A percentile compares a stretch with the other conserved stretches of the same genome.
phyloP scores from a whole-genome alignment of 2,113 vertebrate genomes.

The Halichoerus grypus region DNA sequence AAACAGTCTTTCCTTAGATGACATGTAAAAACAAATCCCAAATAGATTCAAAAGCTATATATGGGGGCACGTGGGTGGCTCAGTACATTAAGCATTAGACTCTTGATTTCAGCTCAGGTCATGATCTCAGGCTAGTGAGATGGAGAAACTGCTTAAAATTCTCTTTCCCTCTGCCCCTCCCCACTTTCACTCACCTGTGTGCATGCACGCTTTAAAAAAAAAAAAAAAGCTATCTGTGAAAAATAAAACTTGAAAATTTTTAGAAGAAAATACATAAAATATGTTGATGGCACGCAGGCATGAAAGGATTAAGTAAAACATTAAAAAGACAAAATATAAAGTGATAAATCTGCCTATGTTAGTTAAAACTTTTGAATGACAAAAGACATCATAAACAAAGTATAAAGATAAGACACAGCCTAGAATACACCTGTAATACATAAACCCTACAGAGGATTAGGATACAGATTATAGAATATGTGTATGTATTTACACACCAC shows the following conservation, averaged over 20 bases:
- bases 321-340: conserved; percentile 51
- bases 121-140: neutral
- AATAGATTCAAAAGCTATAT: neutral
- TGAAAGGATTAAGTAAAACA: neutral
- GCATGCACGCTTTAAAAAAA: neutral
- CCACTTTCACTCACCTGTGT: neutral
- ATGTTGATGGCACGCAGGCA: neutral
- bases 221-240: neutral
- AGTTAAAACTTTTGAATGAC: conserved; percentile 30
- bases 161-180: neutral
- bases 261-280: neutral
- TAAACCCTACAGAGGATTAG: neutral
- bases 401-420: neutral
- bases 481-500: neutral
- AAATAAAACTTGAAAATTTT: neutral
- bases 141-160: neutral
- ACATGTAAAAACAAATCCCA: neutral
- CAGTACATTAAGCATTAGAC: neutral
- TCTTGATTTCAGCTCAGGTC: neutral
- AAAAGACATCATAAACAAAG: neutral
- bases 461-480: neutral
- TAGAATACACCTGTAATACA: neutral
- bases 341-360: neutral
- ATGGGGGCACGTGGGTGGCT: neutral
- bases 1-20: neutral